Evolutionary conservation across 2,797 vertebrate species (phyloP).

Genomic region (Acanthurus tractus): DNA sequence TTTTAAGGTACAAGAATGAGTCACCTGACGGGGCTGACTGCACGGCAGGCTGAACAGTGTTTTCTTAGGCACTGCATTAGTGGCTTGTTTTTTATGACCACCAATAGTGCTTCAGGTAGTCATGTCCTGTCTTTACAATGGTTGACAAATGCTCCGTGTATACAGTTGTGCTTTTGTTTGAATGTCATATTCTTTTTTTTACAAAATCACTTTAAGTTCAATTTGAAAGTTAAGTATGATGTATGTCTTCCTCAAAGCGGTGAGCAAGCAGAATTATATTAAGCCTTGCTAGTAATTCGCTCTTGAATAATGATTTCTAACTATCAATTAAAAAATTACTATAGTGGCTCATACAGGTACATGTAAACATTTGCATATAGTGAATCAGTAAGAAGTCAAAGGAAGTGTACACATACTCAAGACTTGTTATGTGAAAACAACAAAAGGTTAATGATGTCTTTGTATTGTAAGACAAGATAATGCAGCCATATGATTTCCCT

Average conservation of each 20-base stretch:
- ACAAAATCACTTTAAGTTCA: too few species aligned
- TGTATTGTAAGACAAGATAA: conserved; percentile 18
- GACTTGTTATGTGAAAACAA: conserved; percentile 11
- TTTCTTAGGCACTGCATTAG: conserved; percentile 22
- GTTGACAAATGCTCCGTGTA: not conserved
- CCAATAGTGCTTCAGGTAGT: not conserved
- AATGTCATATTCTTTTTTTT: not conserved
- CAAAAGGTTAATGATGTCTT: not conserved
- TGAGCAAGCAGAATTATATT: not conserved
- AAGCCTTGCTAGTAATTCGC: not conserved
- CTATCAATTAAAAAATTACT: not conserved
- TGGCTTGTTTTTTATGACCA: conserved; percentile 7
- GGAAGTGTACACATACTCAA: not conserved
- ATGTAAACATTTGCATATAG: not conserved
- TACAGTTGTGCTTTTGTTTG: not conserved
- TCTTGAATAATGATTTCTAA: not conserved
- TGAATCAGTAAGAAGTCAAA: not conserved
- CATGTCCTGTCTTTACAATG: not conserved
- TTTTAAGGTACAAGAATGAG: conserved; percentile 43
- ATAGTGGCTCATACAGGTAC: not conserved
- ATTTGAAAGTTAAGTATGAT: too few species aligned
- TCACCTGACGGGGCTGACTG: conserved; percentile 17
- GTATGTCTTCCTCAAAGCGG: not conserved
- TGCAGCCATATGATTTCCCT: conserved; percentile 14
- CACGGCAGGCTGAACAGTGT: conserved; percentile 13